Evolutionary conservation across 2,797 vertebrate genomes (phyloP).

Genomic region (Serranus cabrilla): DNA sequence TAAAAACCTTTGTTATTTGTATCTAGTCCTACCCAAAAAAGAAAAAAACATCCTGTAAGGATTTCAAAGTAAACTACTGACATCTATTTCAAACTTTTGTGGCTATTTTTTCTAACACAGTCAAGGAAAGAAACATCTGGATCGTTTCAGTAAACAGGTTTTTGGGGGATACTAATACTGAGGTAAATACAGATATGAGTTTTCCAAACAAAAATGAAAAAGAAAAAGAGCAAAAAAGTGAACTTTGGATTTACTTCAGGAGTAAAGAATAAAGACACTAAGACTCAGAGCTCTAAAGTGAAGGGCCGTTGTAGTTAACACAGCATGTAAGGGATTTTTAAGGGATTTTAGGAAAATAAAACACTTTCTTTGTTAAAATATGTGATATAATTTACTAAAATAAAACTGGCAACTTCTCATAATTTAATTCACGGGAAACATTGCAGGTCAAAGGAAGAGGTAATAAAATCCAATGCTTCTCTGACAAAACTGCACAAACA

Average conservation of each 20-base stretch:
- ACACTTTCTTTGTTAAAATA: conserved; percentile 50
- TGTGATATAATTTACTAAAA: conserved; percentile 33
- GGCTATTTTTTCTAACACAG: conserved; percentile 52
- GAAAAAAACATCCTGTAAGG: neutral
- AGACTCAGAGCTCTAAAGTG: conserved; percentile 50
- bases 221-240: conserved; percentile 42
- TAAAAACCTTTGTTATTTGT: neutral
- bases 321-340: conserved; percentile 32
- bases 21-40: too few species aligned
- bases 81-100: conserved; percentile 59
- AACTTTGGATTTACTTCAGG: conserved; percentile 70
- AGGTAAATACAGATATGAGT: conserved; percentile 67
- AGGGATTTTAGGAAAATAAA: conserved; percentile 52
- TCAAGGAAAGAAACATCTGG: conserved; percentile 50
- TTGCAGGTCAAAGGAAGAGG: conserved; percentile 60
- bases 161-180: conserved; percentile 55
- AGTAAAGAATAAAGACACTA: conserved; percentile 39
- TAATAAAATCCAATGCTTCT: conserved; percentile 55
- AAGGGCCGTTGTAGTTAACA: conserved; percentile 53
- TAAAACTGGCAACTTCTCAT: conserved; percentile 25
- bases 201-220: neutral
- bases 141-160: conserved; percentile 69
- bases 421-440: conserved; percentile 43
- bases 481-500: conserved; percentile 47
- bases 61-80: conserved; percentile 51